These are phyloP conservation scores for Gryllus longicercus DNA, from an alignment of 2,888 invertebrate genomes.

Conservation along the genomic window DNA sequence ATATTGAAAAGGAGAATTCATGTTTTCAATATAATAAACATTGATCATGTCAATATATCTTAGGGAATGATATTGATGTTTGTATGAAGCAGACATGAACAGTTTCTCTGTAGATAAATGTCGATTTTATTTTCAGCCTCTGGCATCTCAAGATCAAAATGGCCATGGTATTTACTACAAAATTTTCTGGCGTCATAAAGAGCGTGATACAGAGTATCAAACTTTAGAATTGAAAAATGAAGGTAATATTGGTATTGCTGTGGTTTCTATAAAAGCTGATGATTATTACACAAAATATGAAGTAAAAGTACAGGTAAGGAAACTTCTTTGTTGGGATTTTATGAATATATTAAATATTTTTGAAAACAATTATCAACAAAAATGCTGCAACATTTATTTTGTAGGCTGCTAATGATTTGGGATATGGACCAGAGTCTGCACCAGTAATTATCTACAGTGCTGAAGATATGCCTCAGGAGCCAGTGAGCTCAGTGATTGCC, in stretches of 20 bases:
- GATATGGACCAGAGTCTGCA: conserved; percentile 77
- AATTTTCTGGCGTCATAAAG: conserved; percentile 78
- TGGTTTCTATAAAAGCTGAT: conserved; percentile 68
- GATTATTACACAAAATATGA: conserved; percentile 81
- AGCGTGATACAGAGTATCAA: conserved; percentile 72
- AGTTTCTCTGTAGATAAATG: too few species aligned
- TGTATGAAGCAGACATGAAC: too few species aligned
- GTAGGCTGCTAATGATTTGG: conserved; percentile 70
- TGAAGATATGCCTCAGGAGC: conserved; percentile 88
- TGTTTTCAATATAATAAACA: too few species aligned
- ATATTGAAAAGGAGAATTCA: too few species aligned
- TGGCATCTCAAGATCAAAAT: conserved; percentile 76
- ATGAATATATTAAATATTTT: not conserved
- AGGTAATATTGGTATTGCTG: conserved; percentile 74
- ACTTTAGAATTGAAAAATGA: conserved; percentile 63
- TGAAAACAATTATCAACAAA: not conserved
- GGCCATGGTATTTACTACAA: conserved; percentile 87
- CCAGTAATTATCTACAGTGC: conserved; percentile 75
- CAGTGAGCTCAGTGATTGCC: conserved; percentile 78
- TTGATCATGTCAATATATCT: too few species aligned
- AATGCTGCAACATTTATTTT: conserved; percentile 22
- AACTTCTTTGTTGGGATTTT: not conserved
- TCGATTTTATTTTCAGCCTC: conserved; percentile 49
- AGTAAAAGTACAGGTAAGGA: conserved; percentile 70
- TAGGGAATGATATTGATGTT: too few species aligned